Conservation (phyloP, 2,113 vertebrate genomes). For the Pungitius pungitius region DNA sequence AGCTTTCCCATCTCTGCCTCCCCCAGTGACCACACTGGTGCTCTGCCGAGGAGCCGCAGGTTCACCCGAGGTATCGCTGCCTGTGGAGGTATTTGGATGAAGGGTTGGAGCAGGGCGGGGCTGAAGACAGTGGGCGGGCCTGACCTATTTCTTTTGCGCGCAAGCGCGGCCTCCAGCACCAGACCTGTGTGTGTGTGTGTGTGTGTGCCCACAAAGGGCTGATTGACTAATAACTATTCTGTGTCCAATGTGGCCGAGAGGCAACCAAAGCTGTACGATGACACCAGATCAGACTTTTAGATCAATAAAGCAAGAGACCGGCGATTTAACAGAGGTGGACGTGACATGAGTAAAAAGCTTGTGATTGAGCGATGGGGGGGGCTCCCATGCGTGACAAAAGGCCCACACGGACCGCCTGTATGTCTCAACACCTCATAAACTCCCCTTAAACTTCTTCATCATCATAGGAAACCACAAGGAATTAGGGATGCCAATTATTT, state of each 20-base stretch:
- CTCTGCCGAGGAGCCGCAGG: conserved; percentile 44
- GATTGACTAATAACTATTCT: conserved; percentile 47
- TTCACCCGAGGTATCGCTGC: conserved; percentile 68
- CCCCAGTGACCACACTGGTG: conserved; percentile 22
- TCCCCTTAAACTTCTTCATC: not conserved
- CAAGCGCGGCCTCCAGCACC: conserved; percentile 12
- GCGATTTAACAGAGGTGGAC: not conserved
- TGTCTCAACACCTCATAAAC: not conserved
- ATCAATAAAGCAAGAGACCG: not conserved
- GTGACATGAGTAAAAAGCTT: not conserved
- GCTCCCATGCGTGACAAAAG: not conserved
- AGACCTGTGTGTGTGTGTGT: conserved; percentile 11
- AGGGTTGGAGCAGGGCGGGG: conserved; percentile 36
- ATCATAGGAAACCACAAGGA: not conserved
- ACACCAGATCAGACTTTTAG: not conserved
- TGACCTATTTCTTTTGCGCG: conserved; percentile 78
- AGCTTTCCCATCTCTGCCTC: not conserved
- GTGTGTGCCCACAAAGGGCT: conserved; percentile 32
- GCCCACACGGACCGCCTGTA: not conserved
- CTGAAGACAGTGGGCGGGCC: conserved; percentile 53
- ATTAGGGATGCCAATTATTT: not conserved
- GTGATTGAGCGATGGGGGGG: not conserved
- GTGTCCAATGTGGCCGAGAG: not conserved
- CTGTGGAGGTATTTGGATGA: conserved; percentile 53
- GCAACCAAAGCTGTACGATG: not conserved